Evolutionary conservation across 2,888 invertebrate genomes (phyloP).

Genomic region (Lithodes maja): DNA sequence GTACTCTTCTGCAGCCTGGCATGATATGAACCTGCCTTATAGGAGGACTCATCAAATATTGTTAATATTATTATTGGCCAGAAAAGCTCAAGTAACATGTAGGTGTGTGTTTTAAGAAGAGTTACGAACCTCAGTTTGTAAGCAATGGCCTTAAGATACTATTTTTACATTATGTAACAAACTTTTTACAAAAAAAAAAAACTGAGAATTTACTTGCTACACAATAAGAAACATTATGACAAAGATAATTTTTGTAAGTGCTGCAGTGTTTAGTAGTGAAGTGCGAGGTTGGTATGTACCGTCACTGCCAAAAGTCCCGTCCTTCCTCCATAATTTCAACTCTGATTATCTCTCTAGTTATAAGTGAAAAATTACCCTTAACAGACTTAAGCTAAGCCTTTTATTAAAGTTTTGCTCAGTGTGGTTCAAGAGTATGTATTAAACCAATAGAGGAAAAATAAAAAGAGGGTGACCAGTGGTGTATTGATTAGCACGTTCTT

Average conservation of each 20-base stretch:
- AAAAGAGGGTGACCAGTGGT: too few species aligned
- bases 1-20: too few species aligned
- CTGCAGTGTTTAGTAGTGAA: background rate
- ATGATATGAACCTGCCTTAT: too few species aligned
- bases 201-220: slow-evolving; percentile 36
- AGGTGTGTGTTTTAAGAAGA: slow-evolving; percentile 15
- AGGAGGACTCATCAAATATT: background rate
- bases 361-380: too few species aligned
- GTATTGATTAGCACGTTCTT: too few species aligned
- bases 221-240: background rate
- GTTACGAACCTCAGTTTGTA: slow-evolving; percentile 19
- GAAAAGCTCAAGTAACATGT: slow-evolving; percentile 47
- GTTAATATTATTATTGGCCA: slow-evolving; percentile 42
- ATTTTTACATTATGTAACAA: slow-evolving; percentile 53
- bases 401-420: background rate
- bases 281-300: background rate
- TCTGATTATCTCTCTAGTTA: too few species aligned
- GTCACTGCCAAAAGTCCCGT: too few species aligned
- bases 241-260: background rate
- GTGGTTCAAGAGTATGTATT: too few species aligned
- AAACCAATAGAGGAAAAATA: too few species aligned
- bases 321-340: background rate
- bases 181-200: slow-evolving; percentile 32
- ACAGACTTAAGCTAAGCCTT: too few species aligned
- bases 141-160: slow-evolving; percentile 59